These are phyloP conservation scores for Scaptodrosophila latifasciaeformis DNA, from an alignment of 2,888 invertebrate genomes.

Conservation along the genomic window DNA sequence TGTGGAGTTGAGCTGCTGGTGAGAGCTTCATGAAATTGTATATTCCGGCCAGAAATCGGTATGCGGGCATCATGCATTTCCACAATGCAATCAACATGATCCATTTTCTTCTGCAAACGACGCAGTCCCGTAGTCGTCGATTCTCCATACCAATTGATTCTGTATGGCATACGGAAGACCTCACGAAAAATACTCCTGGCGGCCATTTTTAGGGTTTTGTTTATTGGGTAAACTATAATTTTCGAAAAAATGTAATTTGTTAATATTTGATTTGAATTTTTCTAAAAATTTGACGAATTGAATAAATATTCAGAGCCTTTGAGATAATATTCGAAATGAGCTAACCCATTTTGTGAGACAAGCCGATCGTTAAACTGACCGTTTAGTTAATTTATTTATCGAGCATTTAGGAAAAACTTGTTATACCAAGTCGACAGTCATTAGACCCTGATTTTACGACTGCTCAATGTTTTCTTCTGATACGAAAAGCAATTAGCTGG, in stretches of 20 bases:
- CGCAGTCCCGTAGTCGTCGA: constrained; percentile 91
- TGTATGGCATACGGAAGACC: constrained; percentile 74
- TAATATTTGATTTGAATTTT: no score
- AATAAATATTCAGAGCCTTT: no score
- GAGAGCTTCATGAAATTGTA: constrained; percentile 83
- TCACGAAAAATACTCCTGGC: constrained; percentile 73
- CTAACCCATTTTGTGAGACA: no score
- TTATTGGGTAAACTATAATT: no score
- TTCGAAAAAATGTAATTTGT: no score
- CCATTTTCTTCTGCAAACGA: constrained; percentile 89
- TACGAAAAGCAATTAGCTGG: constrained; percentile 34
- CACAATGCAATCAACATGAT: constrained; percentile 89
- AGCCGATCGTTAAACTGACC: no score
- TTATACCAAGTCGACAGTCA: no score
- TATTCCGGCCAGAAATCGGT: constrained; percentile 91
- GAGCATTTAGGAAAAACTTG: no score
- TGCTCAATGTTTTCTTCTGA: constrained; percentile 46
- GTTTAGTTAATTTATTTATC: no score
- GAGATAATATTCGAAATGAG: no score
- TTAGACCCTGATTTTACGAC: constrained; percentile 24
- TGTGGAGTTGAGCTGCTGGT: constrained; percentile 85
- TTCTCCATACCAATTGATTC: constrained; percentile 91
- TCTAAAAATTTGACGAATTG: no score
- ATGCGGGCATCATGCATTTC: constrained; percentile 96
- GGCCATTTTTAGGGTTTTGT: no score